A percentile compares a stretch with the other conserved stretches of the same genome.
phyloP scores from a whole-genome alignment of 2,797 vertebrate genomes.

The Semaprochilodus insignis region DNA sequence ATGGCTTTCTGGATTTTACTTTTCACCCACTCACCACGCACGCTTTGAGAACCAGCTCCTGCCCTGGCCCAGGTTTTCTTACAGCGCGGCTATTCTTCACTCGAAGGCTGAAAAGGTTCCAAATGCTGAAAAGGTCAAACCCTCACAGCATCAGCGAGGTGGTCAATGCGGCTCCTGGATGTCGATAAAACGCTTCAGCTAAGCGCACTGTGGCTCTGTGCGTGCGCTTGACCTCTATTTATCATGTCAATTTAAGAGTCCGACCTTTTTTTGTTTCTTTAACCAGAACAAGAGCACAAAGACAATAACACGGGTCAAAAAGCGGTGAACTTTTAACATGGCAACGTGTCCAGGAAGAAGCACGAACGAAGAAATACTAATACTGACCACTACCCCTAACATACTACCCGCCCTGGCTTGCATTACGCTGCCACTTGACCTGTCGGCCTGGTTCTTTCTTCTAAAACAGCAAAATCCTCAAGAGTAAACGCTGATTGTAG shows the following conservation, averaged over 20 bases:
- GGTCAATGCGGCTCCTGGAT: conserved; percentile 42
- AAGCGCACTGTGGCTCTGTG: neutral
- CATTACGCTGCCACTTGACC: neutral
- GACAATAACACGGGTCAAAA: neutral
- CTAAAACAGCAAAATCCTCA: neutral
- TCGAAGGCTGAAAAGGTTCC: conserved; percentile 38
- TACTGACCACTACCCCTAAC: neutral
- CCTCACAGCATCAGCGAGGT: conserved; percentile 25
- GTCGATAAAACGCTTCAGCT: conserved; percentile 35
- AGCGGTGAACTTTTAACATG: neutral
- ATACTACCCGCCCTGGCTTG: neutral
- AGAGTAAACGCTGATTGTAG: conserved; percentile 10
- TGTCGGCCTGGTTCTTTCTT: neutral
- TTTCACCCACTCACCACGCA: conserved; percentile 5
- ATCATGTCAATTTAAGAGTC: conserved; percentile 16
- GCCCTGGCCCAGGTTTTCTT: conserved; percentile 23
- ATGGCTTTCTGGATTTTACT: conserved; percentile 3
- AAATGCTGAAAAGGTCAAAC: conserved; percentile 41
- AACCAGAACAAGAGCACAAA: neutral
- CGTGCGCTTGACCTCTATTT: conserved; percentile 5
- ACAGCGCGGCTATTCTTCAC: conserved; percentile 25
- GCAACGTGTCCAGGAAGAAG: neutral
- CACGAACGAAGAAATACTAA: neutral
- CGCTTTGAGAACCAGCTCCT: neutral
- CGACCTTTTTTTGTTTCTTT: neutral